These are phyloP conservation scores for Psilopogon haemacephalus DNA, from an alignment of 2,113 vertebrate species.

Conservation along the genomic window DNA sequence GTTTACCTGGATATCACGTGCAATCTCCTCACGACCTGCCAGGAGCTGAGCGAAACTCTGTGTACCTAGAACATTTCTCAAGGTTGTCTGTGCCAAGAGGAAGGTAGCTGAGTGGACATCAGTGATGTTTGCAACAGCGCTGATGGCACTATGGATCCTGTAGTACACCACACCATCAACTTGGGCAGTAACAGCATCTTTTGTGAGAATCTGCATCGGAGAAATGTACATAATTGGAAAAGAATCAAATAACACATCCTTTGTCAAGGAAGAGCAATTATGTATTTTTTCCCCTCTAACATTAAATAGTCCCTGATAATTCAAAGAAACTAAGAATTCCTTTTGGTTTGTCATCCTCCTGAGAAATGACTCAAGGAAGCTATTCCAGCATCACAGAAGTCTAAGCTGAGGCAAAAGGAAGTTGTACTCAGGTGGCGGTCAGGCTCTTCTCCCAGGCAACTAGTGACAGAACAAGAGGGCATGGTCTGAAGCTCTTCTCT, in stretches of 20 bases:
- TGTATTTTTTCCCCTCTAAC: background rate
- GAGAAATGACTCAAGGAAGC: background rate
- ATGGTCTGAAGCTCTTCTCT: no score
- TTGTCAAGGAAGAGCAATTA: background rate
- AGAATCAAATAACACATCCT: background rate
- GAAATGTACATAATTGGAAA: background rate
- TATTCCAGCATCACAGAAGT: background rate
- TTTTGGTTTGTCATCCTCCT: background rate
- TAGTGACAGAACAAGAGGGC: no score
- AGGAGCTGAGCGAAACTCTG: conserved; percentile 91
- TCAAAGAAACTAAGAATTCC: background rate
- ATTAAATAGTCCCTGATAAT: background rate
- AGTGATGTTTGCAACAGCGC: conserved; percentile 88
- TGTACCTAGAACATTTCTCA: conserved; percentile 89
- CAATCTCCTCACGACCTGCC: conserved; percentile 86
- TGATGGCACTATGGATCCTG: conserved; percentile 87
- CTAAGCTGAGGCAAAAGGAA: background rate
- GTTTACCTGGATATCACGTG: conserved; percentile 87
- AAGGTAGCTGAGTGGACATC: conserved; percentile 87
- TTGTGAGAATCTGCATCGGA: conserved; percentile 82
- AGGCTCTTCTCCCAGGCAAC: no score
- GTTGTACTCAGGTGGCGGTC: no score
- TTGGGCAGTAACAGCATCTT: conserved; percentile 87
- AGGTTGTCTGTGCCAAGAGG: conserved; percentile 88
- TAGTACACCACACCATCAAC: conserved; percentile 92